Evolutionary conservation across 2,888 invertebrate species (phyloP).

Genomic region (Napeogenes inachia): DNA sequence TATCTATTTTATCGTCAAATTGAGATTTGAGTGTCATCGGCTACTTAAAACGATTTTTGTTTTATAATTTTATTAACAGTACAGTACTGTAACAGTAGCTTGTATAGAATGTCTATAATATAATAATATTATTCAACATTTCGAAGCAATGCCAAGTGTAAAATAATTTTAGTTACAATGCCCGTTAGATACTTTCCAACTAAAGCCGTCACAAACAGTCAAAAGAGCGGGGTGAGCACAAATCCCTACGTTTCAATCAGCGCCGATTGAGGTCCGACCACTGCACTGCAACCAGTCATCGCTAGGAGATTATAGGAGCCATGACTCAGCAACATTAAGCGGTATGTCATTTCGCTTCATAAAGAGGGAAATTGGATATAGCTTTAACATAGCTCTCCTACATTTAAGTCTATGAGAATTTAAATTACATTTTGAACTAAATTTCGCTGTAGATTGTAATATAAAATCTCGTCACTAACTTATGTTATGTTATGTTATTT

Average conservation of each 20-base stretch:
- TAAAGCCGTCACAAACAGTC: slow-evolving; percentile 36
- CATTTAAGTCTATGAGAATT: slow-evolving; percentile 24
- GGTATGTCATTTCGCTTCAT: slow-evolving; percentile 48
- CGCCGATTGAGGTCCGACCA: slow-evolving; percentile 54
- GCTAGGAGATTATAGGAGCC: slow-evolving; percentile 51
- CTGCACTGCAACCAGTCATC: slow-evolving; percentile 34
- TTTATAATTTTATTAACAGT: neutral
- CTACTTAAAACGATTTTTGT: neutral
- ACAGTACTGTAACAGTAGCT: too few relatives aligned
- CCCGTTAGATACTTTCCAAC: slow-evolving; percentile 16
- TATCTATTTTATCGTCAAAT: neutral
- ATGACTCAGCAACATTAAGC: slow-evolving; percentile 67
- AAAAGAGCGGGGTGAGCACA: slow-evolving; percentile 55
- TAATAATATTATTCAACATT: too few relatives aligned
- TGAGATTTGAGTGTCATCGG: neutral
- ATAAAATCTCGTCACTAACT: too few relatives aligned
- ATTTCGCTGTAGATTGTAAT: too few relatives aligned
- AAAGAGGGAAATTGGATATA: slow-evolving; percentile 60
- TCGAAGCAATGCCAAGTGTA: too few relatives aligned
- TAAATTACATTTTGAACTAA: slow-evolving; percentile 11
- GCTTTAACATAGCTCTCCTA: slow-evolving; percentile 45
- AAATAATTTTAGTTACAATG: too few relatives aligned
- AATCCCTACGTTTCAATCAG: slow-evolving; percentile 65
- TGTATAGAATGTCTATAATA: too few relatives aligned
- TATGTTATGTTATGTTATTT: too few relatives aligned